Percentiles rank a stretch among this genome's conserved stretches.
These are phyloP conservation scores for Falcaria lacertinaria DNA, from an alignment of 2,888 invertebrate species.

Conservation along the genomic window DNA sequence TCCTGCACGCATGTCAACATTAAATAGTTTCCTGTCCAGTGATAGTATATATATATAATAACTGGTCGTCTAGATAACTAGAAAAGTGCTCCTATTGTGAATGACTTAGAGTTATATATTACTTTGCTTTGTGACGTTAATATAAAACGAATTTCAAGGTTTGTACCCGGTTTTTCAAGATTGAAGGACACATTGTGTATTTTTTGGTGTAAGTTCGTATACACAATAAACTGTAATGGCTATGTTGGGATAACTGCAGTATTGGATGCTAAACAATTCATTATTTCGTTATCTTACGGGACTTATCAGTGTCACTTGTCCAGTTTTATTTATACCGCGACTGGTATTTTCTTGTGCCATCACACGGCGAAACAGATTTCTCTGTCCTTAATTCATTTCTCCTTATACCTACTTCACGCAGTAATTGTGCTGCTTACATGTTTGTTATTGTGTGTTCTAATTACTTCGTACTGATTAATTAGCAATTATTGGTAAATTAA, in stretches of 20 bases:
- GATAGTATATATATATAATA: slow-evolving; percentile 18
- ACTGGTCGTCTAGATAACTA: not conserved
- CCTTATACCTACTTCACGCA: too few relatives aligned
- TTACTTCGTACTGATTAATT: not conserved
- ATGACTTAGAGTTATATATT: not conserved
- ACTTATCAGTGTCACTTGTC: not conserved
- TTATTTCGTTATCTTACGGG: not conserved
- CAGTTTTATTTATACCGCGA: not conserved
- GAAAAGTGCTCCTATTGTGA: slow-evolving; percentile 1
- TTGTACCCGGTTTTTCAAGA: not conserved
- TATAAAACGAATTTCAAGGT: slow-evolving; percentile 7
- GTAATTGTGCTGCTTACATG: not conserved
- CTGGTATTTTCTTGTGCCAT: not conserved
- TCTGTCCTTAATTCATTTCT: not conserved
- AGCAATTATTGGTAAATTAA: not conserved
- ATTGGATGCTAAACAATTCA: not conserved
- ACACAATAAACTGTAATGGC: too few relatives aligned
- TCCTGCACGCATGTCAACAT: slow-evolving; percentile 24
- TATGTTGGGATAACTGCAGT: too few relatives aligned
- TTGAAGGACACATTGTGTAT: not conserved
- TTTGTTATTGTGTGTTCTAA: not conserved
- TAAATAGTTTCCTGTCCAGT: slow-evolving; percentile 14
- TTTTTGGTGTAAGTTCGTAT: not conserved
- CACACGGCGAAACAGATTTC: not conserved
- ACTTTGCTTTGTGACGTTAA: not conserved